Evolutionary conservation across 2,888 invertebrate genomes (phyloP).

Genomic region (Digitonthophagus gazella): DNA sequence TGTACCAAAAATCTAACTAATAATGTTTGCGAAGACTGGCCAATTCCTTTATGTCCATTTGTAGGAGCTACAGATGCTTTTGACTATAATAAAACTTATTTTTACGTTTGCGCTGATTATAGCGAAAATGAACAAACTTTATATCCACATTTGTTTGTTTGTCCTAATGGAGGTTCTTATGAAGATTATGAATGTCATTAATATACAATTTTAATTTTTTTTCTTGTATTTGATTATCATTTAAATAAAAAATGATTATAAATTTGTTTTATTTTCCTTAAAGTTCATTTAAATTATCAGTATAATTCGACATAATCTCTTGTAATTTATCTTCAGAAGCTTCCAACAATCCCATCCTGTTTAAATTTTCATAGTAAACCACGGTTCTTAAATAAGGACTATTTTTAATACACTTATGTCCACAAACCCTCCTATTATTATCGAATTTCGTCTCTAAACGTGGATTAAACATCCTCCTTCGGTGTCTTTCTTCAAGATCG

Average conservation of each 20-base stretch:
- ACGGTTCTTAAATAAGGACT: not conserved
- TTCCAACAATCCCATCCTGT: not conserved
- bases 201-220: too few relatives aligned
- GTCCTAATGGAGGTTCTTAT: not conserved
- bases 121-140: not conserved
- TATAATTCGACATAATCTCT: not conserved
- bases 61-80: not conserved
- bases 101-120: not conserved
- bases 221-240: too few relatives aligned
- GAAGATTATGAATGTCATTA: not conserved
- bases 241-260: not conserved
- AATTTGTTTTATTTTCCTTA: not conserved
- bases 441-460: conserved; percentile 30
- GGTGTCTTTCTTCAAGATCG: conserved; percentile 28
- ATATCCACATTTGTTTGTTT: not conserved
- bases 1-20: not conserved
- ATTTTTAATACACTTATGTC: conserved; percentile 27
- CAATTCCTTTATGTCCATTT: not conserved
- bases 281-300: not conserved
- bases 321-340: not conserved
- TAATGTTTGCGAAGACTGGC: not conserved
- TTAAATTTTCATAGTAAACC: not conserved
- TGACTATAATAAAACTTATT: not conserved
- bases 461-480: conserved; percentile 30
- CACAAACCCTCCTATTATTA: conserved; percentile 26